Percentiles rank a stretch among this genome's conserved stretches.
phyloP scores from a whole-genome alignment of 53 echinoderm and acorn worm species.

The Echinometra lucunter region DNA sequence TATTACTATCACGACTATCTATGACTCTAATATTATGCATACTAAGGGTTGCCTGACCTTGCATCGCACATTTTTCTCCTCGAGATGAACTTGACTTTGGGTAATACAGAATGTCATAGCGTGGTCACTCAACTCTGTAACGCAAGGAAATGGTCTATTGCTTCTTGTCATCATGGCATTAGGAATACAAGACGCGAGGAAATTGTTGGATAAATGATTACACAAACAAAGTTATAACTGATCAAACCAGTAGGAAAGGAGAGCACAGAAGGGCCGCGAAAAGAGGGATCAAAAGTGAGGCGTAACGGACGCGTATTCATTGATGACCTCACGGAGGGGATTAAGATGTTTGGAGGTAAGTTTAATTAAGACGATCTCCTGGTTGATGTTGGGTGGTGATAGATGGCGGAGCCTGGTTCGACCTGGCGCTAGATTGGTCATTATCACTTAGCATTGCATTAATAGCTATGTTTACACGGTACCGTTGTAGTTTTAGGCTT shows the following conservation, averaged over 20 bases:
- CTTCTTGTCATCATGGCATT: slow-evolving; percentile 6
- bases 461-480: too few relatives aligned
- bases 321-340: slow-evolving; percentile 11
- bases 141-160: neutral
- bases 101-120: neutral
- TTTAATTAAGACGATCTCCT: slow-evolving; percentile 36
- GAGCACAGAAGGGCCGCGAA: neutral
- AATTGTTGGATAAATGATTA: slow-evolving; percentile 47
- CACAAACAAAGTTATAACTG: slow-evolving; percentile 12
- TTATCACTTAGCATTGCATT: neutral
- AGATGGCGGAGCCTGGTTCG: neutral
- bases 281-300: neutral
- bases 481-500: too few relatives aligned
- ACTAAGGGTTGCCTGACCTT: neutral
- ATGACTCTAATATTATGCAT: neutral
- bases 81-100: neutral
- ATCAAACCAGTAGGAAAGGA: neutral
- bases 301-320: slow-evolving; percentile 34
- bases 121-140: neutral
- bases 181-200: slow-evolving; percentile 22
- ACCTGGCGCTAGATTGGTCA: slow-evolving; percentile 15
- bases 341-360: slow-evolving; percentile 44
- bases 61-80: neutral
- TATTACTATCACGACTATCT: neutral
- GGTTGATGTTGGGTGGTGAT: slow-evolving; percentile 22